Percentiles rank a stretch among this genome's conserved stretches.
Evolutionary conservation across 2,797 vertebrate genomes (phyloP).

Genomic region (Gorsachius magnificus): DNA sequence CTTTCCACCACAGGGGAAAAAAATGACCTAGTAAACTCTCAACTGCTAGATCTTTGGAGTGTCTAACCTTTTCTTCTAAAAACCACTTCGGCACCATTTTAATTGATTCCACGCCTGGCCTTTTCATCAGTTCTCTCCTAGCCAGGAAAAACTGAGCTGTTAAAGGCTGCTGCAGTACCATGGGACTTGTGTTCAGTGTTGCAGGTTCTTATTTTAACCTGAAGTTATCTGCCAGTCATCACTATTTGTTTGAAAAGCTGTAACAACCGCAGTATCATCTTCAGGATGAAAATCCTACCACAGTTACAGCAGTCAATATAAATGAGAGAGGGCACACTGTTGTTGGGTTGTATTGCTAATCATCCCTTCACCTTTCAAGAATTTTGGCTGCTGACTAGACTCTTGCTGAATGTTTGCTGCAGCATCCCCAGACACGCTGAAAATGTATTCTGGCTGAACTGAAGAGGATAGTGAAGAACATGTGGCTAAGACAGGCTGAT

Average conservation of each 20-base stretch:
- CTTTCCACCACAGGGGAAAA: not conserved
- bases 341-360: not conserved
- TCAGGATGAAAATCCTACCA: constrained; percentile 16
- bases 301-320: not conserved
- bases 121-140: constrained; percentile 49
- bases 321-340: not conserved
- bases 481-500: not conserved
- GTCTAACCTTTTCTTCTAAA: constrained; percentile 44
- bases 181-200: constrained; percentile 30
- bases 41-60: constrained; percentile 9
- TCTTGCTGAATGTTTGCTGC: not conserved
- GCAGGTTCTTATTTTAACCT: constrained; percentile 56
- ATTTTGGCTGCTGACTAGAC: not conserved
- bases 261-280: not conserved
- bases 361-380: not conserved
- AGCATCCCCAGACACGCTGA: not conserved
- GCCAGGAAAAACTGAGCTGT: constrained; percentile 28
- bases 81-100: constrained; percentile 46
- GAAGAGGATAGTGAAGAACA: not conserved
- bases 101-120: constrained; percentile 47
- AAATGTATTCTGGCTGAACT: not conserved
- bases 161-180: constrained; percentile 47
- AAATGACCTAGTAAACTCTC: constrained; percentile 42
- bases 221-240: constrained; percentile 15
- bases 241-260: not conserved